Percentiles rank a stretch among this genome's conserved stretches.
Evolutionary conservation across 2,113 vertebrate species (phyloP).

Genomic region (Phoxinus phoxinus): DNA sequence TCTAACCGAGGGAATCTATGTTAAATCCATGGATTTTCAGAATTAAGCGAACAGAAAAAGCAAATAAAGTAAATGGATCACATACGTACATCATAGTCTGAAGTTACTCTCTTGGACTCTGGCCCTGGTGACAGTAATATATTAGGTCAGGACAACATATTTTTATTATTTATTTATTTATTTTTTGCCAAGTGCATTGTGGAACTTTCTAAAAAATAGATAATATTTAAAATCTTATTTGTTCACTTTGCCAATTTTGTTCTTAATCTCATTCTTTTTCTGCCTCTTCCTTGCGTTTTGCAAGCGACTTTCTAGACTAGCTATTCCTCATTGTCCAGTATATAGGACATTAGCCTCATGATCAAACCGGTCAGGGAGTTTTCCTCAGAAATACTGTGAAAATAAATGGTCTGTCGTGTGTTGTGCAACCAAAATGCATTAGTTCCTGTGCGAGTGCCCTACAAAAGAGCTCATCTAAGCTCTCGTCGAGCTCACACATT

Average conservation of each 20-base stretch:
- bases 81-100: neutral
- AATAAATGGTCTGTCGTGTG: conserved; percentile 19
- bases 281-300: neutral
- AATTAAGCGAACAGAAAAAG: neutral
- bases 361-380: neutral
- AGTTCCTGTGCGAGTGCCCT: neutral
- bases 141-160: neutral
- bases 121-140: neutral
- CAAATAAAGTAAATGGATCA: neutral
- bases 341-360: neutral
- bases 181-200: neutral
- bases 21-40: conserved; percentile 6
- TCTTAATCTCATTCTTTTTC: conserved; percentile 13
- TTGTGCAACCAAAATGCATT: neutral
- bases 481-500: neutral
- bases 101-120: neutral
- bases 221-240: neutral
- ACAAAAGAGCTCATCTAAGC: neutral
- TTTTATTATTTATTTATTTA: neutral
- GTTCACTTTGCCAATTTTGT: neutral
- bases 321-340: conserved; percentile 21
- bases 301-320: neutral
- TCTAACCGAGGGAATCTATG: neutral
- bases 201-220: neutral
- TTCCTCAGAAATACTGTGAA: conserved; percentile 8